A percentile compares a stretch with the other conserved stretches of the same genome.
phyloP scores from a whole-genome alignment of 1,140 invertebrate genomes.

The Nebria ingens region DNA sequence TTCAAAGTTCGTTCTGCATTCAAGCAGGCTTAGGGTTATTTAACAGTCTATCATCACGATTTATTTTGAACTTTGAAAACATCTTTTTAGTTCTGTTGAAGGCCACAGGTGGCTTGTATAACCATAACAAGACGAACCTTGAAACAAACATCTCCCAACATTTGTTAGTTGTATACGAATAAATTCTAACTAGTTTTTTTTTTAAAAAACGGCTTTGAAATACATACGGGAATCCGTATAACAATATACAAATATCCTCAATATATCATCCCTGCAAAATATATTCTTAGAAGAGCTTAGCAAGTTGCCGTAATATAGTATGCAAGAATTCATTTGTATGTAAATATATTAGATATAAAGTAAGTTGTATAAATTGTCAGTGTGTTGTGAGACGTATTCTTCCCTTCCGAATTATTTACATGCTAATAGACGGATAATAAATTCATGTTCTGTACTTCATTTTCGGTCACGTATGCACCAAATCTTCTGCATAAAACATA shows the following conservation, averaged over 20 bases:
- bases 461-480: not conserved
- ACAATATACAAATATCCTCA: too few relatives aligned
- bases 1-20: too few relatives aligned
- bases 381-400: not conserved
- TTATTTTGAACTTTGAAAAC: slow-evolving; percentile 4
- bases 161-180: too few relatives aligned
- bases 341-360: not conserved
- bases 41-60: not conserved
- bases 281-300: too few relatives aligned
- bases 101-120: slow-evolving; percentile 1
- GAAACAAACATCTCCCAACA: too few relatives aligned
- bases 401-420: not conserved
- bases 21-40: too few relatives aligned
- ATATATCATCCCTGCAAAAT: too few relatives aligned
- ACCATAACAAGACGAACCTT: too few relatives aligned
- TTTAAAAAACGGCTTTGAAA: too few relatives aligned
- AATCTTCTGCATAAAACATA: not conserved
- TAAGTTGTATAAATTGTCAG: not conserved
- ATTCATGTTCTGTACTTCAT: not conserved
- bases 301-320: not conserved
- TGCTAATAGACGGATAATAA: not conserved
- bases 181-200: too few relatives aligned
- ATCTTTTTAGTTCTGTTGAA: not conserved
- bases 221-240: too few relatives aligned
- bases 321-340: not conserved